Percentiles rank a stretch among this genome's conserved stretches.
Evolutionary conservation across 1,140 invertebrate genomes (phyloP).

Genomic region (Drosophila ercepeae): DNA sequence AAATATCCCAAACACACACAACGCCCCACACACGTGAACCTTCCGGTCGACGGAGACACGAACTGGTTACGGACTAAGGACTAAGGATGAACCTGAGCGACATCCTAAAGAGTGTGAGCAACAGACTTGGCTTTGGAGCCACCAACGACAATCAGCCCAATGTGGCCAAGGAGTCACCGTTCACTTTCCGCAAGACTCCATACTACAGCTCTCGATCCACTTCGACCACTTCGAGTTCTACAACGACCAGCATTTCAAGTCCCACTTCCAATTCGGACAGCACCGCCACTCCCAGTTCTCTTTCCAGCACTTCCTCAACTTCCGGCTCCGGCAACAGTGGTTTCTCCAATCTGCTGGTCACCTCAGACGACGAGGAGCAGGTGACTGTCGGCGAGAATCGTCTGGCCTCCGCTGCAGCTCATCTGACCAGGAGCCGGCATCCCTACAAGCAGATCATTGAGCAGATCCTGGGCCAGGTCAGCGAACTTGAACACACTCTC

Average conservation of each 20-base stretch:
- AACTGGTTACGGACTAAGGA: slow-evolving; percentile 19
- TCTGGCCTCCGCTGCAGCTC: background rate
- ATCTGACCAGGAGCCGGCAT: slow-evolving; percentile 15
- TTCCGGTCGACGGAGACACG: slow-evolving; percentile 21
- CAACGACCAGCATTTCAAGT: background rate
- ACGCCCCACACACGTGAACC: slow-evolving; percentile 20
- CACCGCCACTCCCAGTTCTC: background rate
- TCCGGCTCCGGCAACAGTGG: background rate
- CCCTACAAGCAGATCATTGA: slow-evolving; percentile 48
- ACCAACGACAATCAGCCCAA: background rate
- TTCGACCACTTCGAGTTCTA: slow-evolving; percentile 1
- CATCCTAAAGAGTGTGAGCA: slow-evolving; percentile 59
- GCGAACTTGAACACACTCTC: slow-evolving; percentile 66
- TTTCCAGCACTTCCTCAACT: background rate
- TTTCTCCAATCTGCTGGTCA: background rate
- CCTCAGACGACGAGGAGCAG: slow-evolving; percentile 8
- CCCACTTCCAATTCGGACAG: background rate
- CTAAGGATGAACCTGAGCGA: slow-evolving; percentile 61
- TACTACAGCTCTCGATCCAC: background rate
- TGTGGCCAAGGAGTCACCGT: background rate
- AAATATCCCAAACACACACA: slow-evolving; percentile 25
- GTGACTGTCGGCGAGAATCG: background rate
- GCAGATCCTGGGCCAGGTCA: slow-evolving; percentile 56
- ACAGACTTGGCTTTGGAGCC: slow-evolving; percentile 32
- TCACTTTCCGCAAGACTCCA: background rate